Conservation (phyloP, 2,113 vertebrate species). For the Cynocephalus volans region DNA sequence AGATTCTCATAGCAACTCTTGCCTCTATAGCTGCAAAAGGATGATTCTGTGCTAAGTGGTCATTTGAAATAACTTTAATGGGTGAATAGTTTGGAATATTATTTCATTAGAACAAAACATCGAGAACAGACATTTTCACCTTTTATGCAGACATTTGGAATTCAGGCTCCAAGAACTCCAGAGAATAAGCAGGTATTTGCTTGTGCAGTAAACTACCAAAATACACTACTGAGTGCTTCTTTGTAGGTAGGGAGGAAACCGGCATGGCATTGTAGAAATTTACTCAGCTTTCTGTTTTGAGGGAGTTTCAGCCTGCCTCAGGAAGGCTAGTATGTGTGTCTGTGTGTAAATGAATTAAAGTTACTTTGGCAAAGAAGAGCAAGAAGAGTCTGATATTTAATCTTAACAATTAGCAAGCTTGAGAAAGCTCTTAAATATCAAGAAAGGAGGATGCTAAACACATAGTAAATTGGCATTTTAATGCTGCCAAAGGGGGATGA, state of each 20-base stretch:
- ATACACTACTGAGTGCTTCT: not conserved
- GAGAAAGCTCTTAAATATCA: constrained; percentile 78
- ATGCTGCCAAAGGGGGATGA: constrained; percentile 73
- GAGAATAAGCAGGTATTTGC: not conserved
- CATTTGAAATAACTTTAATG: not conserved
- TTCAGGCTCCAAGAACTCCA: not conserved
- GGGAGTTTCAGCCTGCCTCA: not conserved
- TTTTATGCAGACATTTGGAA: not conserved
- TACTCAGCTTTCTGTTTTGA: not conserved
- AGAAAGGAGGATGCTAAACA: constrained; percentile 49
- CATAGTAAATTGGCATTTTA: constrained; percentile 71
- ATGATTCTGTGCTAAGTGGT: not conserved
- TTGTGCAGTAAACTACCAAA: not conserved
- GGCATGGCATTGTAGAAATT: not conserved
- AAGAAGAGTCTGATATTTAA: constrained; percentile 72
- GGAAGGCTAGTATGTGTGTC: not conserved
- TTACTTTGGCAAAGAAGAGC: not conserved
- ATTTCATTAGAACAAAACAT: constrained; percentile 18
- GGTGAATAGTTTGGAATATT: not conserved
- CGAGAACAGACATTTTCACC: not conserved
- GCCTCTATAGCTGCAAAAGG: not conserved
- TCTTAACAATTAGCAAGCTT: constrained; percentile 77
- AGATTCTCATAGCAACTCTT: not conserved
- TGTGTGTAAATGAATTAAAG: not conserved
- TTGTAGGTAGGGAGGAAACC: not conserved